Evolutionary conservation across 2,888 invertebrate species (phyloP).

Genomic region (Mongoloraphidia duomilia): DNA sequence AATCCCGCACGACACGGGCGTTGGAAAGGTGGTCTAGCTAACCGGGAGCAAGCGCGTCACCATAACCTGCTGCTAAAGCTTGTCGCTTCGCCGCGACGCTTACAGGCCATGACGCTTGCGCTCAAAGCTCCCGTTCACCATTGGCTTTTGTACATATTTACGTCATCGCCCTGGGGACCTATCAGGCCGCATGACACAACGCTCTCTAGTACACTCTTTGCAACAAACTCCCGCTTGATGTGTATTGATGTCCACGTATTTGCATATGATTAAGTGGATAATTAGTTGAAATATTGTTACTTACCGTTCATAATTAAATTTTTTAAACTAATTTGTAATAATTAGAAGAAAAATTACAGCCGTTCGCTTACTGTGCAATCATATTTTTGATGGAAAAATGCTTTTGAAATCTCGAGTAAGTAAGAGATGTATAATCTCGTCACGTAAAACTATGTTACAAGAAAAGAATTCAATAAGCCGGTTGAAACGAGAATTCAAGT

Average conservation of each 20-base stretch:
- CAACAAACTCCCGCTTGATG: not conserved
- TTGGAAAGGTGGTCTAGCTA: not conserved
- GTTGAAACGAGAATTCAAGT: too few relatives aligned
- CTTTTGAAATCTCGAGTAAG: too few relatives aligned
- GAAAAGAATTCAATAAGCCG: too few relatives aligned
- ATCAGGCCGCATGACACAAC: not conserved
- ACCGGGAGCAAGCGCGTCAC: not conserved
- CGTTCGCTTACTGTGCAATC: too few relatives aligned
- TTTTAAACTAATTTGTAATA: not conserved
- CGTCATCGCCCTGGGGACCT: slow-evolving; percentile 6
- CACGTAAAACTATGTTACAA: too few relatives aligned
- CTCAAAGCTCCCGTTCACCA: not conserved
- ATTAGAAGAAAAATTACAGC: too few relatives aligned
- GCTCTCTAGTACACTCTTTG: not conserved
- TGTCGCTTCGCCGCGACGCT: not conserved
- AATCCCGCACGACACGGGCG: slow-evolving; percentile 1
- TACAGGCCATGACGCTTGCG: not conserved
- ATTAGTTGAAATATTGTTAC: not conserved
- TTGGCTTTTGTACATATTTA: slow-evolving; percentile 1
- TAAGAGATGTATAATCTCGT: too few relatives aligned
- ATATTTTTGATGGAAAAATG: too few relatives aligned
- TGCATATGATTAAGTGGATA: not conserved
- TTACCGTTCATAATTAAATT: not conserved
- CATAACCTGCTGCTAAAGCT: not conserved
- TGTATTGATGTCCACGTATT: not conserved